Evolutionary conservation across 1,140 invertebrate species (phyloP).

Genomic region (Capitella teleta): DNA sequence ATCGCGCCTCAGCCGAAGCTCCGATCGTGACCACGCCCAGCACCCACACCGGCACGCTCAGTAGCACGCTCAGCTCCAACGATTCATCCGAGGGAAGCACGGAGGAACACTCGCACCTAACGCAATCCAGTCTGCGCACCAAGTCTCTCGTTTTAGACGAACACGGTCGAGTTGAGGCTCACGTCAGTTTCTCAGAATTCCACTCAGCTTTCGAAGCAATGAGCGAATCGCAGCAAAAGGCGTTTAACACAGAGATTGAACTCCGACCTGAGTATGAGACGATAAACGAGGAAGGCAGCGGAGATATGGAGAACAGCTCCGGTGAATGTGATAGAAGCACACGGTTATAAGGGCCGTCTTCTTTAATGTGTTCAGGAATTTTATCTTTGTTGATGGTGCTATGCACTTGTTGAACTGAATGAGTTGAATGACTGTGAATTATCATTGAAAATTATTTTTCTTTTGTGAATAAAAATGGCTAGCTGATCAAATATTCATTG

Average conservation of each 20-base stretch:
- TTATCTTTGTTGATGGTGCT: no score
- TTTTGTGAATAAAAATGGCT: no score
- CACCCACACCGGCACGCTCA: background rate
- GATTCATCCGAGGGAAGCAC: no score
- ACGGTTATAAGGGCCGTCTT: no score
- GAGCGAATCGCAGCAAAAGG: background rate
- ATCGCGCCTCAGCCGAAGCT: no score
- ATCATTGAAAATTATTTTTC: no score
- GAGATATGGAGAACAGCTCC: no score
- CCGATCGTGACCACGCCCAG: background rate
- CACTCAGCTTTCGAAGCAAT: background rate
- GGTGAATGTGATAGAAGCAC: no score
- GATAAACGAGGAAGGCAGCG: slow-evolving; percentile 1
- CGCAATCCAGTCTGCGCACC: background rate
- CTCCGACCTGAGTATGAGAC: background rate
- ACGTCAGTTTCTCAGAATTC: slow-evolving; percentile 57
- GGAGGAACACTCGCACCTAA: background rate
- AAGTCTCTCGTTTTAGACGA: slow-evolving; percentile 36
- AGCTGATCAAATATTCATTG: no score
- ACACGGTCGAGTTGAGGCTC: slow-evolving; percentile 60
- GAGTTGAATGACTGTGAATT: no score
- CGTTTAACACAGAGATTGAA: background rate
- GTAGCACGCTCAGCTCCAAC: background rate
- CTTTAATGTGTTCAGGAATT: no score
- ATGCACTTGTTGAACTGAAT: no score